phyloP scores from a whole-genome alignment of 2,888 invertebrate species.

The Zhuqinia jingwanae region DNA sequence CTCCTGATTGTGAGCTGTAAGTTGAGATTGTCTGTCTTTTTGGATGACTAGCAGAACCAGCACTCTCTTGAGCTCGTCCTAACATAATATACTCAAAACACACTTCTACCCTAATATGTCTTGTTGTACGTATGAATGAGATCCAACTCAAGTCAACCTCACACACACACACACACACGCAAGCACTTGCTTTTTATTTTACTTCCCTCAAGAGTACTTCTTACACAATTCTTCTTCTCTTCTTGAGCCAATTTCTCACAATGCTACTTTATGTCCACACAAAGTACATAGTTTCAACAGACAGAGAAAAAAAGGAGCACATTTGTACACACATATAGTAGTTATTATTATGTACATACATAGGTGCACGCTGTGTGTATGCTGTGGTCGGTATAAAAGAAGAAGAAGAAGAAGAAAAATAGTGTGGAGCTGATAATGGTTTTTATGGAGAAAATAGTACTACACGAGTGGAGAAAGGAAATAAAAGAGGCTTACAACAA shows the following conservation, averaged over 20 bases:
- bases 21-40: slow-evolving; percentile 51
- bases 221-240: slow-evolving; percentile 44
- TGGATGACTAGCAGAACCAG: slow-evolving; percentile 29
- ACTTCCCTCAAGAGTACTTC: slow-evolving; percentile 67
- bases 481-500: slow-evolving; percentile 65
- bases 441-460: slow-evolving; percentile 50
- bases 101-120: slow-evolving; percentile 25
- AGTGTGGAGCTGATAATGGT: slow-evolving; percentile 49
- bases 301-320: slow-evolving; percentile 29
- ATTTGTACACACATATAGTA: background rate
- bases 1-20: slow-evolving; percentile 37
- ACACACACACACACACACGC: slow-evolving; percentile 27
- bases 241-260: slow-evolving; percentile 45
- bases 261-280: slow-evolving; percentile 51
- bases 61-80: slow-evolving; percentile 34
- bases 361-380: slow-evolving; percentile 4
- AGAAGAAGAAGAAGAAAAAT: too few species aligned
- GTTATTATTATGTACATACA: background rate
- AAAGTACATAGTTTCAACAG: slow-evolving; percentile 20
- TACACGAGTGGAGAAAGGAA: slow-evolving; percentile 14
- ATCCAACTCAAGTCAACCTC: too few species aligned
- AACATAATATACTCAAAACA: slow-evolving; percentile 33
- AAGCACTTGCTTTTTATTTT: slow-evolving; percentile 59
- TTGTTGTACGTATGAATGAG: background rate
- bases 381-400: too few species aligned